phyloP scores from a whole-genome alignment of 2,113 vertebrate species.

The Holacanthus passer region DNA sequence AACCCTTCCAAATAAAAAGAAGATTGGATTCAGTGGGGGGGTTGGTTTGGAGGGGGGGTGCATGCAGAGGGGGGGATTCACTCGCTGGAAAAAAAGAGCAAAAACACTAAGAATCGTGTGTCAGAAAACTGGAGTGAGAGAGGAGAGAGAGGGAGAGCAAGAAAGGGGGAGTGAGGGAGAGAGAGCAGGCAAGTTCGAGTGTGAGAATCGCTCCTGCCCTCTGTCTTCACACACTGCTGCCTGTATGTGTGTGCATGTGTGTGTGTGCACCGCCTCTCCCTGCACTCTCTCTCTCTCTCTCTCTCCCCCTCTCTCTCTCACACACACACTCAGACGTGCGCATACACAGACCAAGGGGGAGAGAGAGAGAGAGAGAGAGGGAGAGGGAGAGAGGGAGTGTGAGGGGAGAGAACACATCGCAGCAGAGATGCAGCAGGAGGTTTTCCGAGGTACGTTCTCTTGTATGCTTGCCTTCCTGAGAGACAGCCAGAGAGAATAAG shows the following conservation, averaged over 20 bases:
- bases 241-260: slow-evolving; percentile 73
- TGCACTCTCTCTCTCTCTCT: slow-evolving; percentile 48
- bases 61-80: slow-evolving; percentile 54
- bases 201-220: slow-evolving; percentile 88
- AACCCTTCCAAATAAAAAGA: slow-evolving; percentile 84
- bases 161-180: slow-evolving; percentile 70
- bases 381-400: slow-evolving; percentile 79
- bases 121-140: slow-evolving; percentile 82
- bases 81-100: slow-evolving; percentile 73
- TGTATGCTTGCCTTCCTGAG: slow-evolving; percentile 86
- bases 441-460: slow-evolving; percentile 88
- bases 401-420: slow-evolving; percentile 87
- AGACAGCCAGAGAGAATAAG: slow-evolving; percentile 79
- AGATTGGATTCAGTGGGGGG: slow-evolving; percentile 80
- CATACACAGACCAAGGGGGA: slow-evolving; percentile 77
- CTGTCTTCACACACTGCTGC: slow-evolving; percentile 87
- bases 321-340: slow-evolving; percentile 77
- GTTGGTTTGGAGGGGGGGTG: slow-evolving; percentile 3
- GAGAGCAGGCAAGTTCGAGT: slow-evolving; percentile 80
- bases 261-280: slow-evolving; percentile 74
- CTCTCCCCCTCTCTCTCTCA: slow-evolving; percentile 47
- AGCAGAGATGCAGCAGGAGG: slow-evolving; percentile 89
- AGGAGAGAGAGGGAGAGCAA: slow-evolving; percentile 61
- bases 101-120: slow-evolving; percentile 85
- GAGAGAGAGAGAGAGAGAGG: slow-evolving; percentile 71